phyloP scores from a whole-genome alignment of 2,113 vertebrate species.

The Heptranchias perlo region DNA sequence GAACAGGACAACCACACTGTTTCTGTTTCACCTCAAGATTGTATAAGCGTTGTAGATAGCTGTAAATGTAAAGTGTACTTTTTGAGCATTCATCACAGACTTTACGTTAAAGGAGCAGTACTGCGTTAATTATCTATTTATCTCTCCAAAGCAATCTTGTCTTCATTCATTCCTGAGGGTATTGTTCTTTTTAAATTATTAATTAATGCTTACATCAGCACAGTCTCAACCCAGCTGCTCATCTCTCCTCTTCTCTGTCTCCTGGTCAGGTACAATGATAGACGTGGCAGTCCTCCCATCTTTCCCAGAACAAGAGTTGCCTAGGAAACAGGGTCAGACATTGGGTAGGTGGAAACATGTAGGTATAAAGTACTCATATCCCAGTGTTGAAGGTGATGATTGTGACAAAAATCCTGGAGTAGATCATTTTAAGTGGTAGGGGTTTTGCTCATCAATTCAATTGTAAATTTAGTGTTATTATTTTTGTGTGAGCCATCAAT shows the following conservation, averaged over 20 bases:
- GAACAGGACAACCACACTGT: not conserved
- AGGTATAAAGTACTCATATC: not conserved
- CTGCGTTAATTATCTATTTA: not conserved
- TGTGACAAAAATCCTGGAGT: not conserved
- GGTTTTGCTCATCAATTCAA: not conserved
- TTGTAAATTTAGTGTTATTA: not conserved
- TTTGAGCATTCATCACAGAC: not conserved
- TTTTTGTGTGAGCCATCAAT: not conserved
- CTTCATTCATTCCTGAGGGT: not conserved
- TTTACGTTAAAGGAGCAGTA: not conserved
- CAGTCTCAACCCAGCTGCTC: slow-evolving; percentile 4
- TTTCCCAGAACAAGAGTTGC: not conserved
- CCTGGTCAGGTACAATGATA: not conserved
- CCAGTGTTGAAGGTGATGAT: not conserved
- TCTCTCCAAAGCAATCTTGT: not conserved
- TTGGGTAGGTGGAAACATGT: not conserved
- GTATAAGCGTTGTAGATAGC: not conserved
- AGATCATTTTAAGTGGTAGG: not conserved
- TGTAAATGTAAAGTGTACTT: not conserved
- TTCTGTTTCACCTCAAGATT: not conserved
- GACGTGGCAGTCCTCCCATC: not conserved
- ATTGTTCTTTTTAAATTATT: slow-evolving; percentile 9
- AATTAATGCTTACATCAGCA: not conserved
- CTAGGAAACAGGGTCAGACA: not conserved
- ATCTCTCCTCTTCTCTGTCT: not conserved